A percentile compares a stretch with the other conserved stretches of the same genome.
Conservation (phyloP, 2,113 vertebrate genomes). For the Terrapene triunguis region DNA sequence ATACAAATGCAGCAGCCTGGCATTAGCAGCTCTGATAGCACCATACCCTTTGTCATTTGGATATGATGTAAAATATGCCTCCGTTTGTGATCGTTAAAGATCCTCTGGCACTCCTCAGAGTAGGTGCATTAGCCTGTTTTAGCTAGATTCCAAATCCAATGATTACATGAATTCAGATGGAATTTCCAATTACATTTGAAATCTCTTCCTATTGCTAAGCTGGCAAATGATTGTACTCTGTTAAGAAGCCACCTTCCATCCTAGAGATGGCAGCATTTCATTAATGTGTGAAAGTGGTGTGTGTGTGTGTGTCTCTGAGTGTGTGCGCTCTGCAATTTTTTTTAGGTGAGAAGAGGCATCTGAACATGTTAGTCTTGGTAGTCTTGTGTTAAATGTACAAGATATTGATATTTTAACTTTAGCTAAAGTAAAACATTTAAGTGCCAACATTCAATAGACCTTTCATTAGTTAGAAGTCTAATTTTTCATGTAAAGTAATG, state of each 20-base stretch:
- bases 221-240: not conserved
- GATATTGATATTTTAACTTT: not conserved
- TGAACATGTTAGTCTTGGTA: constrained; percentile 5
- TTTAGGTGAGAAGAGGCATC: not conserved
- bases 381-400: constrained; percentile 10
- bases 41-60: not conserved
- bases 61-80: not conserved
- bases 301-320: not conserved
- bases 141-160: not conserved
- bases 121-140: not conserved
- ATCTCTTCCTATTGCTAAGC: not conserved
- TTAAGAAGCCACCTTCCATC: not conserved
- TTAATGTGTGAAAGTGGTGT: constrained; percentile 43
- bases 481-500: constrained; percentile 36
- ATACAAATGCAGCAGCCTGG: not conserved
- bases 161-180: not conserved
- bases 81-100: not conserved
- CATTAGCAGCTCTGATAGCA: not conserved
- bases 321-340: not conserved
- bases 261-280: constrained; percentile 26
- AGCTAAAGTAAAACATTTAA: not conserved
- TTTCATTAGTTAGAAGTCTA: not conserved
- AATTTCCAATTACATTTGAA: not conserved
- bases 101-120: not conserved
- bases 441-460: not conserved